A percentile compares a stretch with the other conserved stretches of the same genome.
These are phyloP conservation scores for Luehdorfia chinensis DNA, from an alignment of 1,140 invertebrate genomes.

Conservation along the genomic window DNA sequence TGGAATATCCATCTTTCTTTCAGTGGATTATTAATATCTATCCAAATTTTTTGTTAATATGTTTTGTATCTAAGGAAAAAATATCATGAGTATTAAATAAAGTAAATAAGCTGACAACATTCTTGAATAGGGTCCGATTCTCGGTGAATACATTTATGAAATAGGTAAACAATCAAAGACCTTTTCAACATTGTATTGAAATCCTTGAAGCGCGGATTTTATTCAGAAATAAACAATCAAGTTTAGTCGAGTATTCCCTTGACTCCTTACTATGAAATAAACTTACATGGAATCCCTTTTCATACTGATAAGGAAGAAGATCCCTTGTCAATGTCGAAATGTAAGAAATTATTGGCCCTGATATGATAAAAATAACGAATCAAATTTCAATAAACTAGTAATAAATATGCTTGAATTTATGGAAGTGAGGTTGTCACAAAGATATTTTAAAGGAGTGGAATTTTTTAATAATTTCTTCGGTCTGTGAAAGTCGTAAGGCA, in stretches of 20 bases:
- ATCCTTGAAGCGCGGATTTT: slow-evolving; percentile 3
- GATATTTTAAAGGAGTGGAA: too few relatives aligned
- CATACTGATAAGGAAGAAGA: slow-evolving; percentile 20
- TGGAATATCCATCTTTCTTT: too few relatives aligned
- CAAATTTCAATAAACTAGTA: slow-evolving; percentile 3
- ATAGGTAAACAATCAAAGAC: slow-evolving; percentile 11
- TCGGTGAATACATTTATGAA: slow-evolving; percentile 1
- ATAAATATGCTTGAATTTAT: too few relatives aligned
- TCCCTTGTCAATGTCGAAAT: slow-evolving; percentile 27
- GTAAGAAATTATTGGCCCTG: slow-evolving; percentile 10
- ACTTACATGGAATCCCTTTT: slow-evolving; percentile 19
- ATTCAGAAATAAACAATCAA: slow-evolving; percentile 14
- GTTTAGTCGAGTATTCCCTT: slow-evolving; percentile 13
- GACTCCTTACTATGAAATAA: slow-evolving; percentile 10
- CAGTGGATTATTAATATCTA: too few relatives aligned
- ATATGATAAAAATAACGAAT: slow-evolving; percentile 6
- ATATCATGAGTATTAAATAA: too few relatives aligned
- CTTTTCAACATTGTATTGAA: slow-evolving; percentile 9
- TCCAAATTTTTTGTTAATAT: too few relatives aligned
- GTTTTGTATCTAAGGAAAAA: too few relatives aligned
- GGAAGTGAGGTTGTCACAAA: too few relatives aligned
- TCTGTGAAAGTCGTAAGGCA: too few relatives aligned
- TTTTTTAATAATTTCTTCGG: too few relatives aligned
- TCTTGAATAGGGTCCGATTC: background rate
- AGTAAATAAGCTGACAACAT: too few relatives aligned